These are phyloP conservation scores for Cyrtorhinus lividipennis DNA, from an alignment of 1,140 invertebrate genomes.

Conservation along the genomic window DNA sequence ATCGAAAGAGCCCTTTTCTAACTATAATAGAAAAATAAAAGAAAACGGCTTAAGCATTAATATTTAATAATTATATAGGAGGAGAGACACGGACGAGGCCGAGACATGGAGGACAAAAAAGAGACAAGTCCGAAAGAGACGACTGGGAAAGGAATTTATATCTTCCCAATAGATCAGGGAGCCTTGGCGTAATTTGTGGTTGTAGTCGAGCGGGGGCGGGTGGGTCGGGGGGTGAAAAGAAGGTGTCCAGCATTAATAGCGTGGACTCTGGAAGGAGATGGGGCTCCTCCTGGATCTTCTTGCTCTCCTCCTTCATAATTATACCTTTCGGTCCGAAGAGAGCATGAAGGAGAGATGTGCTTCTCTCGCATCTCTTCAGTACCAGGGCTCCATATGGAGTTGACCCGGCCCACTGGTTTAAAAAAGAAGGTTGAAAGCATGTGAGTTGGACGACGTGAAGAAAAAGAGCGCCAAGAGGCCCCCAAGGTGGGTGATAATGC, in stretches of 20 bases:
- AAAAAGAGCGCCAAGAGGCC: background rate
- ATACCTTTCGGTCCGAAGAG: background rate
- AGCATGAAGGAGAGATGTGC: background rate
- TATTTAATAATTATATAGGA: background rate
- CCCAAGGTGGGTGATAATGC: background rate
- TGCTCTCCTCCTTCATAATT: background rate
- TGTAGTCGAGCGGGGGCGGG: background rate
- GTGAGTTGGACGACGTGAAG: no score
- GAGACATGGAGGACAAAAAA: background rate
- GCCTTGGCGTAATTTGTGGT: background rate
- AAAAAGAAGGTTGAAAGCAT: background rate
- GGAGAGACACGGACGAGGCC: background rate
- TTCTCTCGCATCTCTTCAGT: background rate
- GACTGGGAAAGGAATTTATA: background rate
- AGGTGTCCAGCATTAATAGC: background rate
- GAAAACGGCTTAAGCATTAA: background rate
- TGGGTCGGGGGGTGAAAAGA: background rate
- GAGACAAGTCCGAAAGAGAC: background rate
- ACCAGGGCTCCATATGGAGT: background rate
- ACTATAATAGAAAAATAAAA: background rate
- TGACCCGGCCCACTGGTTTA: background rate
- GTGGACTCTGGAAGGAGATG: background rate
- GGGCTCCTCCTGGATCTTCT: no score
- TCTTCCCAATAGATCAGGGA: background rate
- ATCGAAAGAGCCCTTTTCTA: no score